phyloP scores from a whole-genome alignment of 2,888 invertebrate species.

The Drosophila multiciliata region DNA sequence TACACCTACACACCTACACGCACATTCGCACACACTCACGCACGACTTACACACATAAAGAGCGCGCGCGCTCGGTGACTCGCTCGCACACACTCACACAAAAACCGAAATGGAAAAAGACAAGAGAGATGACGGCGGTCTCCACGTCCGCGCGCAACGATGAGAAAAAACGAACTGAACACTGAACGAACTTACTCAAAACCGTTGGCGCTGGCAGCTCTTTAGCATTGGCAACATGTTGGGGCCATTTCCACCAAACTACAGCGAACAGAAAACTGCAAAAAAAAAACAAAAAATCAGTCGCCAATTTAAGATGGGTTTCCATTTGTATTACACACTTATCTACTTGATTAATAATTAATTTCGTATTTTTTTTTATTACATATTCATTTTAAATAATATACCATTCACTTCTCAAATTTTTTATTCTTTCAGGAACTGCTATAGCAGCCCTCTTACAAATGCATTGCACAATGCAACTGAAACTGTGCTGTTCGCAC shows the following conservation, averaged over 20 bases:
- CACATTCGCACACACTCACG: conserved; percentile 15
- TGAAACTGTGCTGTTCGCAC: conserved; percentile 11
- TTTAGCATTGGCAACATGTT: conserved; percentile 57
- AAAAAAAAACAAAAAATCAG: neutral
- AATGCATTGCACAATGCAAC: conserved; percentile 21
- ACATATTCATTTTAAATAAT: neutral
- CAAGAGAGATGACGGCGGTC: conserved; percentile 35
- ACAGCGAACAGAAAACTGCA: conserved; percentile 2
- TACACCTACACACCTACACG: conserved; percentile 50
- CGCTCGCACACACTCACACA: conserved; percentile 33
- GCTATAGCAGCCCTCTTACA: conserved; percentile 12
- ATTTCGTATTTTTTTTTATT: too few species aligned
- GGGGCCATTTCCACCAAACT: conserved; percentile 27
- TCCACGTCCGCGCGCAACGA: conserved; percentile 53
- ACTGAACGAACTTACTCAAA: conserved; percentile 28
- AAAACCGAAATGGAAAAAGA: conserved; percentile 43
- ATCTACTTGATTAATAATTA: neutral
- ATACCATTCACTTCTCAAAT: neutral
- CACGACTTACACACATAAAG: conserved; percentile 15
- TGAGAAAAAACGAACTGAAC: conserved; percentile 61
- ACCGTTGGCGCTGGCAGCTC: conserved; percentile 43
- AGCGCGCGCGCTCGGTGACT: conserved; percentile 32
- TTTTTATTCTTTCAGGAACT: conserved; percentile 5
- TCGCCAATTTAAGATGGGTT: neutral
- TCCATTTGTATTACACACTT: neutral